phyloP scores from a whole-genome alignment of 2,797 vertebrate species.

The Carcharodon carcharias region DNA sequence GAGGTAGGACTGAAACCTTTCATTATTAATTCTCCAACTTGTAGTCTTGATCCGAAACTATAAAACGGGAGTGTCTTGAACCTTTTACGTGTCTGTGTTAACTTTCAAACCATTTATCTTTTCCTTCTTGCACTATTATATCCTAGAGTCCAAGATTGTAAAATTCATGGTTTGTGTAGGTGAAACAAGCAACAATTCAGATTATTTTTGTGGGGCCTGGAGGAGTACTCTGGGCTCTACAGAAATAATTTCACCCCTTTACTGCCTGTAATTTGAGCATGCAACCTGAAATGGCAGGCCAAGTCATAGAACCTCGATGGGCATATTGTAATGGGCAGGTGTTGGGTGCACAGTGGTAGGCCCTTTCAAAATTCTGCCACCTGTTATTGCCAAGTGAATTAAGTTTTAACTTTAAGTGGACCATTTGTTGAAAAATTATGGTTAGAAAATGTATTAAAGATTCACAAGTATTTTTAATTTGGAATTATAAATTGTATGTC shows the following conservation, averaged over 20 bases:
- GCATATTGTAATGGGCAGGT: background rate
- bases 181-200: background rate
- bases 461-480: background rate
- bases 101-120: background rate
- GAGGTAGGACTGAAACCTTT: constrained; percentile 65
- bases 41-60: background rate
- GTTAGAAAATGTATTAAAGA: background rate
- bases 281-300: background rate
- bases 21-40: background rate
- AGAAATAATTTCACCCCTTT: background rate
- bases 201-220: background rate
- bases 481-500: background rate
- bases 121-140: background rate
- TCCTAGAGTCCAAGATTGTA: background rate
- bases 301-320: too few species aligned
- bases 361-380: background rate
- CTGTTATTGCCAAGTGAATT: background rate
- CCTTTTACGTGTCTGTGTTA: background rate
- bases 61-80: background rate
- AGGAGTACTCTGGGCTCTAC: background rate
- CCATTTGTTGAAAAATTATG: background rate
- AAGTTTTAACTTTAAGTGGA: background rate
- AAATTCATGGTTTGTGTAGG: background rate
- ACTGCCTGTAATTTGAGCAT: background rate
- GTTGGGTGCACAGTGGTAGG: background rate